A percentile compares a stretch with the other conserved stretches of the same genome.
phyloP scores from a whole-genome alignment of 2,797 vertebrate species.

The Acipenser transmontanus region DNA sequence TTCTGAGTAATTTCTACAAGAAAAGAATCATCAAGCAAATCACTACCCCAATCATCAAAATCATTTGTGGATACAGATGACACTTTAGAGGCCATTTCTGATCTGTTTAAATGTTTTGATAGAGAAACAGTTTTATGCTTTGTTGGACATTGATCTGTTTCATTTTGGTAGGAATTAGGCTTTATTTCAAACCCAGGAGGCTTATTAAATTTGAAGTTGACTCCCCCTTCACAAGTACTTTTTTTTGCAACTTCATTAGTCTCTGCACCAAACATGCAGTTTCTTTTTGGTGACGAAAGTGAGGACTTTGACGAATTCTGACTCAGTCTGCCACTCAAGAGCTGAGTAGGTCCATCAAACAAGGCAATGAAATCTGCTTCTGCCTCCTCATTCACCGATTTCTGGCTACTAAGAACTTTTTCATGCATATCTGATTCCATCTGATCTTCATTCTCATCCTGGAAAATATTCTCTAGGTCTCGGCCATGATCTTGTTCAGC shows the following conservation, averaged over 20 bases:
- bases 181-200: background rate
- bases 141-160: background rate
- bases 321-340: conserved; percentile 58
- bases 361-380: conserved; percentile 71
- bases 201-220: background rate
- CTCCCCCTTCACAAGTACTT: background rate
- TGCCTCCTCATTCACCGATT: conserved; percentile 43
- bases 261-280: background rate
- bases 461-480: conserved; percentile 7
- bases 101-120: background rate
- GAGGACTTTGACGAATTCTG: conserved; percentile 42
- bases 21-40: conserved; percentile 71
- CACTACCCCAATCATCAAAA: conserved; percentile 70
- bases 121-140: background rate
- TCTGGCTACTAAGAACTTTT: conserved; percentile 24
- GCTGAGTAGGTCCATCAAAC: conserved; percentile 81
- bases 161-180: background rate
- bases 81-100: conserved; percentile 19
- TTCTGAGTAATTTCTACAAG: conserved; percentile 71
- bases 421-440: conserved; percentile 24
- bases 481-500: conserved; percentile 50
- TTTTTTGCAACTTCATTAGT: background rate
- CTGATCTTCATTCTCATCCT: conserved; percentile 35
- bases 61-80: conserved; percentile 26
- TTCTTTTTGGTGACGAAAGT: conserved; percentile 37